Percentiles rank a stretch among this genome's conserved stretches.
Evolutionary conservation across 2,113 vertebrate genomes (phyloP).

Genomic region (Sinocyclocheilus maitianheensis): DNA sequence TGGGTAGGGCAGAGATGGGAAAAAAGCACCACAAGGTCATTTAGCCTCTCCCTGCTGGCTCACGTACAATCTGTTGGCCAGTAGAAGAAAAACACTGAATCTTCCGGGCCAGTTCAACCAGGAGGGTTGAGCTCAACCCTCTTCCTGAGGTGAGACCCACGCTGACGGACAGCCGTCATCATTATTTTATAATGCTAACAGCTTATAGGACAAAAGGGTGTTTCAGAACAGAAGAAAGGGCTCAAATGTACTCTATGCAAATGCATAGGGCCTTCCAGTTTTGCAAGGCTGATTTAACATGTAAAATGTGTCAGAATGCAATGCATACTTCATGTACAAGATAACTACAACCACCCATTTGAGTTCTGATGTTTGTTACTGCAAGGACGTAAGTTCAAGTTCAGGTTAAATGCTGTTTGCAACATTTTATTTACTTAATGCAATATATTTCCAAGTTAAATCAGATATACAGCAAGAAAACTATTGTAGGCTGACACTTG

Average conservation of each 20-base stretch:
- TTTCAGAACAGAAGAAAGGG: not conserved
- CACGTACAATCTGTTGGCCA: constrained; percentile 31
- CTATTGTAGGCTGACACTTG: not conserved
- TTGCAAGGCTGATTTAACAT: not conserved
- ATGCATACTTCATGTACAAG: not conserved
- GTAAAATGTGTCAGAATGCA: not conserved
- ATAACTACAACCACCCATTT: not conserved
- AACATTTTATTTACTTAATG: not conserved
- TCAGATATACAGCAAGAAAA: not conserved
- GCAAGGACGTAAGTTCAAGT: not conserved
- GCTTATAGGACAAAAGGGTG: not conserved
- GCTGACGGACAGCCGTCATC: not conserved
- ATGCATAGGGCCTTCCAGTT: not conserved
- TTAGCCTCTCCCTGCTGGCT: constrained; percentile 42
- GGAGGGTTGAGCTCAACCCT: constrained; percentile 18
- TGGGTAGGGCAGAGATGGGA: constrained; percentile 20
- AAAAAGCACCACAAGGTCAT: constrained; percentile 44
- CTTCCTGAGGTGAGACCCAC: constrained; percentile 40
- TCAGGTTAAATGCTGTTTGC: not conserved
- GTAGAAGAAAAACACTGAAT: constrained; percentile 40
- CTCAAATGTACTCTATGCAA: not conserved
- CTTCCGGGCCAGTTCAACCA: not conserved
- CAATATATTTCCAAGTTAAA: not conserved
- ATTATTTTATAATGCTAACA: not conserved
- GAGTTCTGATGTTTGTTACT: not conserved